Evolutionary conservation across 2,888 invertebrate species (phyloP), one percentile per base, ranked within the genome.

Genomic region (Podabrus alpinus): DNA sequence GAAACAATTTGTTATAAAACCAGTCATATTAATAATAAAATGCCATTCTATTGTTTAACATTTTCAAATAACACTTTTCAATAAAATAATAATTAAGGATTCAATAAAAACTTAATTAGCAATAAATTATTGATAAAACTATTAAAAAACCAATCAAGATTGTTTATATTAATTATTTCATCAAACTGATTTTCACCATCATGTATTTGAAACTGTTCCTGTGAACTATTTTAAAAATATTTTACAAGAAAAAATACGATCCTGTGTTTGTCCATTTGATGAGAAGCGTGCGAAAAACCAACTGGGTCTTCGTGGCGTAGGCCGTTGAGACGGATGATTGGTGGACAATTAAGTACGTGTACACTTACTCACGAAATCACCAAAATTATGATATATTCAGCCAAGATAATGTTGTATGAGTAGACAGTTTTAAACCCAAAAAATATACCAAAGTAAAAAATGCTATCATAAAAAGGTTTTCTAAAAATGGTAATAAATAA

Each of bases 251-350:
- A 21, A 66, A 75, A 74, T 78, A 75, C 74, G 77, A 77, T 78
- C 78, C 76, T 77, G 79, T 72, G 62, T 76, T 75, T 76, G 80
- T 79, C 77, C 78, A 77, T 71, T 72, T 70, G 62, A 64, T 64
- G 76, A 74, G 61, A 74, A 80, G 79, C 80, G 80, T 80, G 80
- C 80, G 80, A 80, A 80, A 78, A 74, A 76, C 77, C 80, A 80
- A 80, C 77, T 80, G 80, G 74, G 73, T 74, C 72, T 78, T 77
- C 78, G 80, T 80, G 78, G 71, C 66, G 69, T 74, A 25, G 68
- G 66, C 72, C 59, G 71, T 70, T 69, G 74, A 78, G 72, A 76
- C 77, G 73, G 73, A 80, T 80, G 80, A 80, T 80, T 80, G 76
- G 78, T 79, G 79, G 79, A 80, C 79, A 80, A 79, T 79, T 73